These are phyloP conservation scores for Cheilosia scutellata DNA, from an alignment of 2,888 invertebrate genomes.

Conservation along the genomic window DNA sequence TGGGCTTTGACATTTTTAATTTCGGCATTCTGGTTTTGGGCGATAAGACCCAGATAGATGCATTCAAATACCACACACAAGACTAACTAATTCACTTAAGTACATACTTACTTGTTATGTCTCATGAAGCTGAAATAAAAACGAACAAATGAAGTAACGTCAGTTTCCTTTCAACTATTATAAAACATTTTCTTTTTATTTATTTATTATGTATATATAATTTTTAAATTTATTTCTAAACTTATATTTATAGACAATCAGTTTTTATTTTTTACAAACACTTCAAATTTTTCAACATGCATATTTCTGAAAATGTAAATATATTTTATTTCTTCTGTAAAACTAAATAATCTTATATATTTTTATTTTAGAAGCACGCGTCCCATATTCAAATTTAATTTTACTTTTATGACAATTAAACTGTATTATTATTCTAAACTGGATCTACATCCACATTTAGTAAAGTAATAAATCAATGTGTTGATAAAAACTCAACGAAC, in stretches of 20 bases:
- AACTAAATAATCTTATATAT: constrained; percentile 27
- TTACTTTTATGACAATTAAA: not conserved
- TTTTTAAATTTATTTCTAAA: constrained; percentile 37
- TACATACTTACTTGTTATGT: no score
- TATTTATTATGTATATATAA: constrained; percentile 35
- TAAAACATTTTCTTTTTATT: constrained; percentile 54
- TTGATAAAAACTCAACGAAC: constrained; percentile 58
- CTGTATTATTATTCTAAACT: constrained; percentile 12
- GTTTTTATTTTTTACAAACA: constrained; percentile 30
- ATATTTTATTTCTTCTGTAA: constrained; percentile 30
- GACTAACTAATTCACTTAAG: no score
- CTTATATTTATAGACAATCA: constrained; percentile 42
- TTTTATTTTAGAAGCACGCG: constrained; percentile 1
- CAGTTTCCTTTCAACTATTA: constrained; percentile 36
- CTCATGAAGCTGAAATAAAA: no score
- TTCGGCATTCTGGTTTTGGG: no score
- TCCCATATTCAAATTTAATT: not conserved
- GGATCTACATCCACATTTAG: constrained; percentile 14
- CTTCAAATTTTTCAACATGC: constrained; percentile 29
- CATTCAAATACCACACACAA: no score
- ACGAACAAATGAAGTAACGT: not conserved
- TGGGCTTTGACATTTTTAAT: no score
- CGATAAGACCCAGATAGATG: no score
- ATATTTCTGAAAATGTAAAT: constrained; percentile 40
- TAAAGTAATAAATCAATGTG: constrained; percentile 16